These are phyloP conservation scores for Caenorhabditis virilis DNA, from an alignment of 2,888 invertebrate species.

Conservation along the genomic window DNA sequence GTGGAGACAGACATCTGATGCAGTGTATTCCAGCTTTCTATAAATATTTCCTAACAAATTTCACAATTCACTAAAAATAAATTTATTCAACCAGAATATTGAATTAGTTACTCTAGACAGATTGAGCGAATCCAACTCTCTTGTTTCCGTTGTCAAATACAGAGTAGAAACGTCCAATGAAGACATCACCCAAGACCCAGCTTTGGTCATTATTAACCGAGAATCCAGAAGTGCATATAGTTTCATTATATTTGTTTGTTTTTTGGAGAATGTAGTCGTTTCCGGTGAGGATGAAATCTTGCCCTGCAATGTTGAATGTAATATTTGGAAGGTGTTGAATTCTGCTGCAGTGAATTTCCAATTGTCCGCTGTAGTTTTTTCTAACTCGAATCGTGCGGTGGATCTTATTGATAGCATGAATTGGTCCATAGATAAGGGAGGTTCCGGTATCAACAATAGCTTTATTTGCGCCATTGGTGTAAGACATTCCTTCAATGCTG, in stretches of 20 bases:
- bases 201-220: conserved; percentile 84
- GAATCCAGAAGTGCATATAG: conserved; percentile 91
- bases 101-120: no score
- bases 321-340: conserved; percentile 83
- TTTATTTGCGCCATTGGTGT: conserved; percentile 76
- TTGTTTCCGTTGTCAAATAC: conserved; percentile 89
- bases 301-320: conserved; percentile 79
- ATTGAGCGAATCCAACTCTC: conserved; percentile 83
- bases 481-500: conserved; percentile 30
- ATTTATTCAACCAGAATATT: no score
- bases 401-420: conserved; percentile 78
- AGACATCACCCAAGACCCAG: conserved; percentile 97
- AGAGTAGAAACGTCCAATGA: conserved; percentile 92
- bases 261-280: conserved; percentile 81
- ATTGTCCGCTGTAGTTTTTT: conserved; percentile 79
- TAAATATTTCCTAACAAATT: no score
- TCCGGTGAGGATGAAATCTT: conserved; percentile 77
- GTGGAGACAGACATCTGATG: no score
- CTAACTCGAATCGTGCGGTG: conserved; percentile 78
- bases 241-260: conserved; percentile 67
- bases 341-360: conserved; percentile 79
- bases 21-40: no score
- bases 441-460: conserved; percentile 96
- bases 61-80: no score
- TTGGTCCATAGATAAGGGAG: conserved; percentile 89